Base-by-base conservation (phyloP, 2,113 vertebrate species). In the Oryzias woworae region DNA sequence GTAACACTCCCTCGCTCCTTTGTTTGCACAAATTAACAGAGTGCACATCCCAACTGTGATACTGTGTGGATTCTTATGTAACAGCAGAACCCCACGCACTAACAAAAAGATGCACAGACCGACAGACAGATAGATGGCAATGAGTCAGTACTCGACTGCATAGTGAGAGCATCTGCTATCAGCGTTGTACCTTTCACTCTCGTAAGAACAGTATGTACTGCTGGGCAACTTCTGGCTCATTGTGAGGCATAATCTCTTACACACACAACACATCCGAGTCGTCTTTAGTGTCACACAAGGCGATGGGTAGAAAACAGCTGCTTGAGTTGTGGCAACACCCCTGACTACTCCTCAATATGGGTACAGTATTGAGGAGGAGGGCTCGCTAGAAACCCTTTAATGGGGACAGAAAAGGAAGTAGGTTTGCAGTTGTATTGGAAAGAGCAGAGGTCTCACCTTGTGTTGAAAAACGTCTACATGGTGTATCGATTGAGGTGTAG, bases 1-100 rank as follows among this genome's bases (percentile, higher is more conserved):
- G 91, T 83, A 91, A 90, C 89, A 79, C 88, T 87, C 78, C 83
- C 82, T 87, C 73, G 73, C 79, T 80, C 58, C 66, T 69, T 59
- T 64, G 73, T 69, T 71, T 46, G 69, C 74, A 77, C 78, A 81
- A 82, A 85, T 41, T 71, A 89, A 85, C 69, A 75, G 64, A 73
- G 75, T 41, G 45, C 73, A 76, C 61, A 77, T 80, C 75, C 70
- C 66, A 59, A 80, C 47, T 48, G 47, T 48, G 77, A 85, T 84
- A 87, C 81, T 69, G 82, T 80, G 80, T 77, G 68, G 74, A 86
- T 81, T 80, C 78, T 90, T 92, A 89, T 84, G 84, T 87, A 90
- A 91, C 80, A 13, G 22, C 63, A 78, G 52, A 79, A 69, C 65
- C 80, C 76, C 76, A 82, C 76, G 60, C 75, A 81, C 65, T 1